Conservation (phyloP, 1,140 invertebrate genomes). For the Drosophila guanche region DNA sequence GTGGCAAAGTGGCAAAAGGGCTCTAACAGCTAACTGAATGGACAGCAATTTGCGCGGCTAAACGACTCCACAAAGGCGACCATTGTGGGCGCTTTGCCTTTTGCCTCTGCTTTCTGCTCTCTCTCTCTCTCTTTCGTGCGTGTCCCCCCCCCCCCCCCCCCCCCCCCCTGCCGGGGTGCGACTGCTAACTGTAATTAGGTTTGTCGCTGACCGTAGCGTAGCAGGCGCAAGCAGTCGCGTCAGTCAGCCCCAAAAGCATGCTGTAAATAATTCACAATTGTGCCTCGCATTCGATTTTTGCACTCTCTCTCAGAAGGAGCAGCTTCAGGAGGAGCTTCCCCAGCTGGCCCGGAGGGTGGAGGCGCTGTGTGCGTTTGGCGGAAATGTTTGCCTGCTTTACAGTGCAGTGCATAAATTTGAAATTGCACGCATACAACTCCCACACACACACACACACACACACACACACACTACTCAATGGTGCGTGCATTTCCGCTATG, state of each 20-base stretch:
- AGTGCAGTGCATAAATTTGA: conserved; percentile 80
- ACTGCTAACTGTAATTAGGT: conserved; percentile 76
- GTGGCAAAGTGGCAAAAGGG: conserved; percentile 31
- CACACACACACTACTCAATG: conserved; percentile 37
- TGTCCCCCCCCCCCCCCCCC: neutral
- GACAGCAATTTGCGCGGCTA: conserved; percentile 75
- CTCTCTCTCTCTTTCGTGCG: too few species aligned
- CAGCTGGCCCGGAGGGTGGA: neutral
- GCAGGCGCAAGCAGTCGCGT: conserved; percentile 31
- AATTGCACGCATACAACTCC: conserved; percentile 67
- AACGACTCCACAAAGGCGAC: conserved; percentile 72
- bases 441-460: conserved; percentile 6
- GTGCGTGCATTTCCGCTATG: conserved; percentile 48
- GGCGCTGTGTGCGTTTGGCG: conserved; percentile 29
- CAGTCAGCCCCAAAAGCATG: conserved; percentile 58
- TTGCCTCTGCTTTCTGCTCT: conserved; percentile 4
- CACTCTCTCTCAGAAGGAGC: conserved; percentile 11
- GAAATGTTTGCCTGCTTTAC: conserved; percentile 80
- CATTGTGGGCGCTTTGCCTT: conserved; percentile 26
- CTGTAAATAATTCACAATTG: conserved; percentile 77
- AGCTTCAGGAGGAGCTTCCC: neutral
- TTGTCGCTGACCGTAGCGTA: conserved; percentile 57
- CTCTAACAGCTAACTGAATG: conserved; percentile 67
- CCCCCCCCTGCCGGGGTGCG: neutral
- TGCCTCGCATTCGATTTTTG: conserved; percentile 56